These are phyloP conservation scores for Acyrthosiphon pisum DNA, from an alignment of 1,140 invertebrate species.

Conservation along the genomic window DNA sequence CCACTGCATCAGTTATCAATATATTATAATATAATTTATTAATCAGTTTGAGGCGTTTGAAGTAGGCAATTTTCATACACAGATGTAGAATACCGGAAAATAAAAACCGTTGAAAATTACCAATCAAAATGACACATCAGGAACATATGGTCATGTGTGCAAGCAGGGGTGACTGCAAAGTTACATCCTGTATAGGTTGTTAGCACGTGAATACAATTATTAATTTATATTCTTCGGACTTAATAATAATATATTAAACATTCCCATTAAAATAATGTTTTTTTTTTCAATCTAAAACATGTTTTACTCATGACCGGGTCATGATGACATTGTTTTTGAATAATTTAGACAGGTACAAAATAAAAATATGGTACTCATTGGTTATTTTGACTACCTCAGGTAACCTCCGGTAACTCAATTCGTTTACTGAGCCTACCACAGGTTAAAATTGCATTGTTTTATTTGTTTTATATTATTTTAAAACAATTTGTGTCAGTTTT, in stretches of 20 bases:
- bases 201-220: constrained; percentile 33
- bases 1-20: background rate
- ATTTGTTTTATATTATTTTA: background rate
- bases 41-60: background rate
- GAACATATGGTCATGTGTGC: constrained; percentile 42
- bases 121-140: constrained; percentile 46
- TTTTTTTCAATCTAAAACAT: background rate
- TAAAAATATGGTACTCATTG: background rate
- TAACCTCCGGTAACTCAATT: background rate
- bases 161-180: constrained; percentile 39
- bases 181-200: constrained; percentile 42
- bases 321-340: background rate
- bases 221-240: constrained; percentile 4
- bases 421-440: background rate
- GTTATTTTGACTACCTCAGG: background rate
- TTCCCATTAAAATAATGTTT: background rate
- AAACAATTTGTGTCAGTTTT: background rate
- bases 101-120: constrained; percentile 55
- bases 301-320: background rate
- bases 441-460: background rate
- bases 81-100: background rate
- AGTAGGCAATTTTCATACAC: background rate
- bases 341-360: background rate
- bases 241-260: background rate
- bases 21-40: background rate